These are phyloP conservation scores for Miichthys miiuy DNA, from an alignment of 2,797 vertebrate genomes.

Conservation along the genomic window DNA sequence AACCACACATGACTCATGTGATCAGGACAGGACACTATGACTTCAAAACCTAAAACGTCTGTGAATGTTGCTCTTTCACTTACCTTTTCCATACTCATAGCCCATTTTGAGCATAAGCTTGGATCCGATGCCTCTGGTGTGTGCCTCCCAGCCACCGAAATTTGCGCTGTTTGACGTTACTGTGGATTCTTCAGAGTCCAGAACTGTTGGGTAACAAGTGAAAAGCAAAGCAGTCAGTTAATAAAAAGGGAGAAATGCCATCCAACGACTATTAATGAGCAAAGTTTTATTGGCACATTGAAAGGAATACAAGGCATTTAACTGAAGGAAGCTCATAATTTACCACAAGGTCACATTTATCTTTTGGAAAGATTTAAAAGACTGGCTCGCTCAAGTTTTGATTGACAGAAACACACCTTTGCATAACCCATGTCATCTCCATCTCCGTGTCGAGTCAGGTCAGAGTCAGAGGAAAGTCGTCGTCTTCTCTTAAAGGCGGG, in stretches of 20 bases:
- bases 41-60: not conserved
- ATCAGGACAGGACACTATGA: not conserved
- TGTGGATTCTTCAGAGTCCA: constrained; percentile 77
- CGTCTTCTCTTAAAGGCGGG: constrained; percentile 90
- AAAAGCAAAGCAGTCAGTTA: constrained; percentile 2
- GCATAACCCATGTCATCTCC: constrained; percentile 85
- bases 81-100: constrained; percentile 97
- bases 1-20: not conserved
- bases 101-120: constrained; percentile 96
- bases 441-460: constrained; percentile 70
- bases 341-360: not conserved
- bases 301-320: not conserved
- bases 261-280: not conserved
- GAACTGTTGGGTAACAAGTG: constrained; percentile 70
- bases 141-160: constrained; percentile 96
- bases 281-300: not conserved
- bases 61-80: constrained; percentile 33
- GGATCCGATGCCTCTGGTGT: constrained; percentile 96
- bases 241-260: not conserved
- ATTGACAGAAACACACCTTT: constrained; percentile 82
- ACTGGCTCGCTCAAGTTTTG: not conserved
- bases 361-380: not conserved
- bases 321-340: not conserved
- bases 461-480: constrained; percentile 86
- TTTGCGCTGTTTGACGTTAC: constrained; percentile 74